A percentile compares a stretch with the other conserved stretches of the same genome.
These are phyloP conservation scores for Leptinotarsa texana DNA, from an alignment of 1,140 invertebrate genomes.

Conservation along the genomic window DNA sequence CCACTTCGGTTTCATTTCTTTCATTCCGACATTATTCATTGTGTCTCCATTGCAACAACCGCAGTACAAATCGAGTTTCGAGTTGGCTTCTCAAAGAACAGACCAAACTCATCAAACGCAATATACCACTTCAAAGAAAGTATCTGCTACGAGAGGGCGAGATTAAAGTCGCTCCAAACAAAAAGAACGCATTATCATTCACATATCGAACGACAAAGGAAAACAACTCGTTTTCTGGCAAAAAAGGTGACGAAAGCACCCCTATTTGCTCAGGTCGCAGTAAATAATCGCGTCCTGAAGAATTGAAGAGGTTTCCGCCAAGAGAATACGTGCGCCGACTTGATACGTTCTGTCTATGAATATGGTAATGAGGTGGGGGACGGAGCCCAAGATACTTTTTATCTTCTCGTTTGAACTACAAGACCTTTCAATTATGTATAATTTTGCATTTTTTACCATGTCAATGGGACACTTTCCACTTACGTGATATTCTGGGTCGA, in stretches of 20 bases:
- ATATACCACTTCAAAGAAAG: too few species aligned
- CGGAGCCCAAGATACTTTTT: constrained; percentile 15
- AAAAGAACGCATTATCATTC: not conserved
- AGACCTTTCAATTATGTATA: constrained; percentile 27
- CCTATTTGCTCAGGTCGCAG: constrained; percentile 21
- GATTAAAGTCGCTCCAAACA: not conserved
- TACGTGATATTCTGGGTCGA: not conserved
- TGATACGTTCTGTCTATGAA: constrained; percentile 25
- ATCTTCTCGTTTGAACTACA: constrained; percentile 14
- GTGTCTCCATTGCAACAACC: too few species aligned
- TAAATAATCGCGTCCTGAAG: constrained; percentile 25
- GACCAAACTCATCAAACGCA: too few species aligned
- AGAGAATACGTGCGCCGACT: constrained; percentile 28
- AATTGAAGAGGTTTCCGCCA: constrained; percentile 26
- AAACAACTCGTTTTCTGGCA: constrained; percentile 1
- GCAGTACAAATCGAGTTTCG: too few species aligned
- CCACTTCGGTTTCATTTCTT: too few species aligned
- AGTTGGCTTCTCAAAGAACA: not conserved
- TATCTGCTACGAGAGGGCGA: not conserved
- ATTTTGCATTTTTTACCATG: constrained; percentile 28
- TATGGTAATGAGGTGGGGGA: constrained; percentile 20
- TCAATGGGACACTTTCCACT: constrained; percentile 17
- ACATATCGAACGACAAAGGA: not conserved
- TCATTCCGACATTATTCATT: too few species aligned
- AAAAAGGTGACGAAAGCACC: constrained; percentile 20